phyloP scores from a whole-genome alignment of 2,888 invertebrate species.

The Dione juno region DNA sequence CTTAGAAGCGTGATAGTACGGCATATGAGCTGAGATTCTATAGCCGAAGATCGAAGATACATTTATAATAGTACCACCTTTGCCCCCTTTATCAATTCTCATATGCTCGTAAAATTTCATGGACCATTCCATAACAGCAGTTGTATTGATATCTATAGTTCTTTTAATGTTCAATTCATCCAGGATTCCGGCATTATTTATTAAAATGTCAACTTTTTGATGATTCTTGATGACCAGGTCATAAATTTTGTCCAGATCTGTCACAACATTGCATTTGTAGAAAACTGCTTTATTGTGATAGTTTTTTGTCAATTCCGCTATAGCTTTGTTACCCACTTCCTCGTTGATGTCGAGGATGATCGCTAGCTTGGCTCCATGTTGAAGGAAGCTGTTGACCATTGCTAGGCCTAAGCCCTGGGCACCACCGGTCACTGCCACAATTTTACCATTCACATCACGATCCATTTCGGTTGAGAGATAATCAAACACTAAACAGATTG shows the following conservation, averaged over 20 bases:
- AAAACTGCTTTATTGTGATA: conserved; percentile 71
- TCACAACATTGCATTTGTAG: conserved; percentile 75
- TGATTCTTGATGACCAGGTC: conserved; percentile 52
- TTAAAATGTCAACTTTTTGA: conserved; percentile 61
- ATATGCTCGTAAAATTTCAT: conserved; percentile 80
- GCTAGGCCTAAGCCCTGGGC: conserved; percentile 45
- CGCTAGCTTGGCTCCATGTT: conserved; percentile 44
- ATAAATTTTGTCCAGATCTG: conserved; percentile 65
- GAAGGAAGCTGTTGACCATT: conserved; percentile 45
- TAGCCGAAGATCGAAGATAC: conserved; percentile 83
- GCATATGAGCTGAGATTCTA: conserved; percentile 70
- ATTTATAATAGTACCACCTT: conserved; percentile 85
- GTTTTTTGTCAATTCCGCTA: conserved; percentile 52
- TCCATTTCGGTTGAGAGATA: conserved; percentile 36
- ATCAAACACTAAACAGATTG: not conserved
- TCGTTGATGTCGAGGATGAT: conserved; percentile 47
- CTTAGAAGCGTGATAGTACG: conserved; percentile 83
- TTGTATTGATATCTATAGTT: conserved; percentile 58
- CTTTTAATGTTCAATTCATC: conserved; percentile 48
- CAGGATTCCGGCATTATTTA: conserved; percentile 66
- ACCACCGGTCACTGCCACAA: conserved; percentile 45
- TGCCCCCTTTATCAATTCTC: conserved; percentile 76
- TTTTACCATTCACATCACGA: conserved; percentile 43
- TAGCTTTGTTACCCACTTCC: conserved; percentile 37
- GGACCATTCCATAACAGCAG: conserved; percentile 59